These are phyloP conservation scores for Psettodes erumei DNA, from an alignment of 2,113 vertebrate species.

Conservation along the genomic window DNA sequence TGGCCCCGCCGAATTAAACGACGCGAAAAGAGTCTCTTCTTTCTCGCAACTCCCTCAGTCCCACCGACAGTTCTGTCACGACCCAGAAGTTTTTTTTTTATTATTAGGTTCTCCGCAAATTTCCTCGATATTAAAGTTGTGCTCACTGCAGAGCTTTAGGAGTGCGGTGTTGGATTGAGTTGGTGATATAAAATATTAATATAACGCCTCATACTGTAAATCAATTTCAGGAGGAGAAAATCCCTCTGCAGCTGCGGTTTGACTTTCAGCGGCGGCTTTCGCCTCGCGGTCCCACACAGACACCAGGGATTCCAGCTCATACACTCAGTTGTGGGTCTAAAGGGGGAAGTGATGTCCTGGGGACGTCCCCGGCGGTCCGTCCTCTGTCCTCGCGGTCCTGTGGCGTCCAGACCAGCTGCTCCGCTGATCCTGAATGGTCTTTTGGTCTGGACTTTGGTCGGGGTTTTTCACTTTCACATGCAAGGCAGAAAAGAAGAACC, in stretches of 20 bases:
- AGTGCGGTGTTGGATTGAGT: neutral
- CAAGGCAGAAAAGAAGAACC: too few species aligned
- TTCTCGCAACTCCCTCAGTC: neutral
- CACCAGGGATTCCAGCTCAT: neutral
- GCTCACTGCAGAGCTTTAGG: conserved; percentile 27
- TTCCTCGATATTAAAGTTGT: conserved; percentile 41
- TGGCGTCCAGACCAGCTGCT: too few species aligned
- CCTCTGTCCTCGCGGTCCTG: too few species aligned
- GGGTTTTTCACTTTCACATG: too few species aligned
- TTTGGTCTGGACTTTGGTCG: too few species aligned
- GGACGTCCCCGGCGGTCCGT: too few species aligned
- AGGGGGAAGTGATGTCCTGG: too few species aligned
- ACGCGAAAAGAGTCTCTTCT: conserved; percentile 4
- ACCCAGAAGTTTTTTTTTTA: conserved; percentile 25
- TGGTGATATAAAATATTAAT: conserved; percentile 15
- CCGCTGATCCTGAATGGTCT: too few species aligned
- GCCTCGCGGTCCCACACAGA: neutral
- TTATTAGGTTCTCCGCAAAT: conserved; percentile 28
- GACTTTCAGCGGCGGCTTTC: neutral
- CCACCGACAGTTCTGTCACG: conserved; percentile 10
- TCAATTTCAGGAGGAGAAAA: conserved; percentile 10
- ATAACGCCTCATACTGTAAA: conserved; percentile 1
- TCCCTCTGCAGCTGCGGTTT: conserved; percentile 1
- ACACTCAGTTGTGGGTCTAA: neutral
- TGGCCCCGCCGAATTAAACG: conserved; percentile 23